A percentile compares a stretch with the other conserved stretches of the same genome.
These are phyloP conservation scores for Netelia virgata DNA, from an alignment of 2,888 invertebrate species.

Conservation along the genomic window DNA sequence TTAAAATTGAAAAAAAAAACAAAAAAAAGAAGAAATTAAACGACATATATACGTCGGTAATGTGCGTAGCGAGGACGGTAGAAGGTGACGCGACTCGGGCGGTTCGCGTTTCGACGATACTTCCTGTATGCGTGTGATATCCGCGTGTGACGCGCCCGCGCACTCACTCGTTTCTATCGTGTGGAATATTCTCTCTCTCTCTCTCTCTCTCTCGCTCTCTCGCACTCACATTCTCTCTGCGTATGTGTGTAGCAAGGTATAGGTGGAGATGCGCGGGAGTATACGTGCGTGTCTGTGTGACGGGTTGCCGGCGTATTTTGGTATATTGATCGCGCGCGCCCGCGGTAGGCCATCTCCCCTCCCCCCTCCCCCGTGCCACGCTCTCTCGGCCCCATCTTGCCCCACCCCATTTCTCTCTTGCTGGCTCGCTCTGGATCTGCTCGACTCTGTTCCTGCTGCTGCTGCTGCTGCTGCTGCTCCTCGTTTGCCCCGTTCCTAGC, in stretches of 20 bases:
- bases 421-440: constrained; percentile 68
- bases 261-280: constrained; percentile 68
- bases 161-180: constrained; percentile 57
- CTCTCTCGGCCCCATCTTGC: constrained; percentile 77
- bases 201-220: constrained; percentile 49
- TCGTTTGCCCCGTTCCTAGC: constrained; percentile 70
- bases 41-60: constrained; percentile 1
- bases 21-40: constrained; percentile 20
- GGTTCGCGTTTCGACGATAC: constrained; percentile 71
- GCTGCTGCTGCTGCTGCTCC: constrained; percentile 58
- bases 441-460: constrained; percentile 65
- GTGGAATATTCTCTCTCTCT: constrained; percentile 35
- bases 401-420: constrained; percentile 72
- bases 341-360: constrained; percentile 82
- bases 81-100: constrained; percentile 63
- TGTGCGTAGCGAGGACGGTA: constrained; percentile 1
- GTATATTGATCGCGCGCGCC: constrained; percentile 84
- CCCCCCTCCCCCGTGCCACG: constrained; percentile 70
- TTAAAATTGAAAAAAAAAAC: not conserved
- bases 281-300: constrained; percentile 74
- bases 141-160: constrained; percentile 67
- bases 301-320: constrained; percentile 84
- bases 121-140: constrained; percentile 72
- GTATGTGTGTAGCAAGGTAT: constrained; percentile 25
- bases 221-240: constrained; percentile 31